Base-by-base conservation (phyloP, 2,113 vertebrate genomes). In the Takifugu bimaculatus region DNA sequence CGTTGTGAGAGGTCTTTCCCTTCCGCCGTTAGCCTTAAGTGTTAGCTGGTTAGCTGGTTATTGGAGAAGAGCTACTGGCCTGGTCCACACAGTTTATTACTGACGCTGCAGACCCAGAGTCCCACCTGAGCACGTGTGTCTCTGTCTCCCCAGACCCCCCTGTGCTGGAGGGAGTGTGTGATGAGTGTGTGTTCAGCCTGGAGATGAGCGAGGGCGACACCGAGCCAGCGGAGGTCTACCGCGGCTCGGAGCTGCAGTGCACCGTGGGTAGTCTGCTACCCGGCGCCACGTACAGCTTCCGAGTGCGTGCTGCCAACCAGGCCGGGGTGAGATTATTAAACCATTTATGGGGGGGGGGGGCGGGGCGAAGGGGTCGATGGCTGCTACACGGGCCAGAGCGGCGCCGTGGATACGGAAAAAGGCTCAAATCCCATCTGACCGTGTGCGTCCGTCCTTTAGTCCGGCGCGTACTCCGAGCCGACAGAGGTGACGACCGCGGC, bases 401-500 rank as follows among this genome's bases (percentile, higher is more conserved):
- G 20, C 20, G 20, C 20, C 20, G 20, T 20, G 20, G 20, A 20
- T 20, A 20, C 20, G 20, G 20, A 20, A 20, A 20, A 20, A 20
- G 20, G 20, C 20, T 20, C 26, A 11, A 15, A 27, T 14, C 61
- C 0, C 13, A 11, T 27, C 5, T 70, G 28, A 35, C 6, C 1
- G 0, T 13, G 10, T 13, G 5, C 47, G 13, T 44, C 12, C 39
- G 35, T 52, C 12, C 27, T 56, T n/a, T 26, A 98, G 97, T 94
- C 93, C 0, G 96, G 96, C 7, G 89, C 89, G 0, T 96, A 91
- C 78, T 98, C 96, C 0, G 93, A 95, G 53, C 85, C 85, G 0
- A 91, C 93, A 6, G 93, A 93, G 66, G 90, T 96, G 66, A 96
- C 93, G 42, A 99, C 95, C 6, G 93, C 94, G 71, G 92, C 94